Conservation (phyloP, 2,797 vertebrate genomes). For the Eulemur albifrons region DNA sequence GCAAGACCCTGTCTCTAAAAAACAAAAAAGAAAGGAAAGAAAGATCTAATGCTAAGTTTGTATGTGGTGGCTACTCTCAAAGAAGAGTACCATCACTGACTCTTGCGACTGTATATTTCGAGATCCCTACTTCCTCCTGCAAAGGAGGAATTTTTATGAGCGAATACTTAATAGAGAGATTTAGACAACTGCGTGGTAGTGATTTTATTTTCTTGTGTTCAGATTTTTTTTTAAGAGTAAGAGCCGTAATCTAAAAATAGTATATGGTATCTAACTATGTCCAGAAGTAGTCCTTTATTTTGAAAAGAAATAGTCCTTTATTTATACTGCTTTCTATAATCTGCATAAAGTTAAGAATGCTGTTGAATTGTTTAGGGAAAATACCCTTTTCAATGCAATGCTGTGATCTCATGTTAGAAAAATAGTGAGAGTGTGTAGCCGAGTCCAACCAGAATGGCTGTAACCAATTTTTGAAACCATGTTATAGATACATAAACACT, state of each 20-base stretch:
- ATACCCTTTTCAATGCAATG: not conserved
- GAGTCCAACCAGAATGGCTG: no score
- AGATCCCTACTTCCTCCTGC: not conserved
- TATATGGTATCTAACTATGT: not conserved
- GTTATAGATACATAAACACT: no score
- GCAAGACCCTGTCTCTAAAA: not conserved
- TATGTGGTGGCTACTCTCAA: not conserved
- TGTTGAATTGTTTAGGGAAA: slow-evolving; percentile 39
- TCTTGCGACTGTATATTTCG: not conserved
- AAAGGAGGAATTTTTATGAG: slow-evolving; percentile 41
- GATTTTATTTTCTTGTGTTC: not conserved
- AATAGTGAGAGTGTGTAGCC: not conserved
- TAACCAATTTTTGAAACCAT: no score
- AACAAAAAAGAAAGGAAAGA: not conserved
- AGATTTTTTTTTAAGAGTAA: not conserved
- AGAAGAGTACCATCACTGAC: not conserved
- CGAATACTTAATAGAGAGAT: not conserved
- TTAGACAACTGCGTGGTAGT: not conserved
- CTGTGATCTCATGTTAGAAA: slow-evolving; percentile 33
- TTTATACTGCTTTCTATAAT: slow-evolving; percentile 20
- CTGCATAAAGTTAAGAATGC: slow-evolving; percentile 31
- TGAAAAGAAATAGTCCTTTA: not conserved
- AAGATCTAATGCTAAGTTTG: slow-evolving; percentile 3
- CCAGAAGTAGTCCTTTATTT: slow-evolving; percentile 37
- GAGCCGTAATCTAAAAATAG: slow-evolving; percentile 25